Base-by-base conservation (phyloP, 2,888 invertebrate genomes). In the Coenonympha glycerion region DNA sequence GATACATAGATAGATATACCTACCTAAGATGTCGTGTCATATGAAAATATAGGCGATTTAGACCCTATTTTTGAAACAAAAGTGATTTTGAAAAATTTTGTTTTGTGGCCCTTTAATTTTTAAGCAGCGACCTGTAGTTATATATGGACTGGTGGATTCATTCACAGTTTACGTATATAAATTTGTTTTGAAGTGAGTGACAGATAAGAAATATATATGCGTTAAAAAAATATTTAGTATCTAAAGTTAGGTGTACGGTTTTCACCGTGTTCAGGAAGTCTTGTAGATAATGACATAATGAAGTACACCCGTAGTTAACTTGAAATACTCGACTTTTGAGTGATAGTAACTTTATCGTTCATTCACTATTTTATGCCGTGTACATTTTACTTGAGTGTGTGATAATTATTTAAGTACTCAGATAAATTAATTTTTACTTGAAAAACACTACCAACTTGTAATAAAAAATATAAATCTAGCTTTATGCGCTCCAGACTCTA, bases 271-370 rank as follows among this genome's bases (percentile, higher is more conserved):
- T 61, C 42, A 61, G 65, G 64, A 73, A 71, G 64, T 69, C 26
- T 62, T 53, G 57, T 58, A 66, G 77, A 73, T 77, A 76, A 68
- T 72, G 69, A 71, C 69, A 63, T 58, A 59, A 57, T 57, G 47
- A 57, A 57, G 51, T 56, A 41, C 52, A 53, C 37, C 44, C 51
- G 42, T 36, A 55, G 42, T 18, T 40, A 33, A 47, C 47, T 37
- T 39, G 41, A 36, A 41, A 28, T 21, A 22, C 42, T 47, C 21
- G 26, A 33, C 33, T 33, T 51, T 33, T 11, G 21, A 45, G 31
- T 37, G 55, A 52, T 52, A 52, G 52, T 36, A n/a, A n/a, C n/a
- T n/a, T 15, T 33, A 45, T 30, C 19, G 36, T 50, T 53, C 47
- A 47, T 50, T 52, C 39, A 44, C 26, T 41, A 41, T 16, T 24